Conservation (phyloP, 2,797 vertebrate species). For the Poecile montanus region DNA sequence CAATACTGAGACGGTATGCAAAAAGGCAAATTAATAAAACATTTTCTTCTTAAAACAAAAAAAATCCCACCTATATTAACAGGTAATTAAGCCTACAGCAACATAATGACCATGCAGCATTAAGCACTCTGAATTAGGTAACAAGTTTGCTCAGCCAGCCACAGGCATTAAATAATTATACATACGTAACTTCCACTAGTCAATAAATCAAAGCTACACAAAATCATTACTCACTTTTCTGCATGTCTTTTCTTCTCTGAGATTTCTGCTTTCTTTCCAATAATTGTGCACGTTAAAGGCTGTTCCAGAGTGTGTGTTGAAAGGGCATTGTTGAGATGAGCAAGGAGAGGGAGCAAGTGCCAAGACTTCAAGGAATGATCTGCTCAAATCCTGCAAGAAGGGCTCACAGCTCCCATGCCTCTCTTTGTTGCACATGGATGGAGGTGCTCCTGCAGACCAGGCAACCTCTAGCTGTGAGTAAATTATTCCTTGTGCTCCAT, state of each 20-base stretch:
- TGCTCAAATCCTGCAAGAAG: not conserved
- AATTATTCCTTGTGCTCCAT: not conserved
- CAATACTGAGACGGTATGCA: not conserved
- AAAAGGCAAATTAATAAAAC: not conserved
- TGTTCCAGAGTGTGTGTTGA: not conserved
- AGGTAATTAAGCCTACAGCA: conserved; percentile 21
- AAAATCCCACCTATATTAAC: not conserved
- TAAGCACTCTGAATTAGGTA: not conserved
- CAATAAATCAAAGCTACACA: conserved; percentile 39
- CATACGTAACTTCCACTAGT: not conserved
- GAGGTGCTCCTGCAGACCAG: not conserved
- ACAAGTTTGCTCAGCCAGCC: conserved; percentile 5
- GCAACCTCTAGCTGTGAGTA: not conserved
- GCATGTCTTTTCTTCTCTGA: not conserved
- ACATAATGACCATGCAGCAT: not conserved
- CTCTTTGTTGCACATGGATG: not conserved
- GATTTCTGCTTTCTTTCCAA: not conserved
- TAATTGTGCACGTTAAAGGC: not conserved
- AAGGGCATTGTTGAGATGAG: not conserved
- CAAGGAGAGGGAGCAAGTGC: not conserved
- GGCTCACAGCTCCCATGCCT: not conserved
- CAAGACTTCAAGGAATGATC: not conserved
- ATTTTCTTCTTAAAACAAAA: not conserved
- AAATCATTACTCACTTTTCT: conserved; percentile 11
- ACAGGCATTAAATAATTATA: conserved; percentile 2